Evolutionary conservation across 2,888 invertebrate species (phyloP).

Genomic region (Ditula angustiorana): DNA sequence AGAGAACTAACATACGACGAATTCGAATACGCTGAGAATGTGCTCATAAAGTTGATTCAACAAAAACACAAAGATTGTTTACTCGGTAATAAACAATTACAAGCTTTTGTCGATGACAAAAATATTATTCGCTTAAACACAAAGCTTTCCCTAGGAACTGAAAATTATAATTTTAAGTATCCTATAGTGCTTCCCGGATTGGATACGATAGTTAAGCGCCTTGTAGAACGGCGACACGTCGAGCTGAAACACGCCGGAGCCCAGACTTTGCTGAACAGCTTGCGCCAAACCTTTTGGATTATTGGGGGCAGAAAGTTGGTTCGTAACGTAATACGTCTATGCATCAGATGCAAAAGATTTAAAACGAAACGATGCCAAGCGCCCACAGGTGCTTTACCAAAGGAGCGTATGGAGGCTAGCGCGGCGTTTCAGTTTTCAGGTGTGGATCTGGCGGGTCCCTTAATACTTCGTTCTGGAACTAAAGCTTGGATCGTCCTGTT

Average conservation of each 20-base stretch:
- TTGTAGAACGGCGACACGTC: background rate
- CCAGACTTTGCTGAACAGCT: background rate
- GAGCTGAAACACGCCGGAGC: background rate
- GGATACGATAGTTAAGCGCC: background rate
- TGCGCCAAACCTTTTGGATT: constrained; percentile 1
- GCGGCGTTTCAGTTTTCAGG: constrained; percentile 18
- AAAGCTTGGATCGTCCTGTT: constrained; percentile 37
- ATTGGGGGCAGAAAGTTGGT: constrained; percentile 3
- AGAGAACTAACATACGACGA: background rate
- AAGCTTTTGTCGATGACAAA: background rate
- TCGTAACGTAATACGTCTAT: background rate
- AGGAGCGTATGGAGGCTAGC: constrained; percentile 12
- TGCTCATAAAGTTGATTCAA: background rate
- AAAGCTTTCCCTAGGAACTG: background rate
- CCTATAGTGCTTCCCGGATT: background rate
- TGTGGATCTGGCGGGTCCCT: constrained; percentile 33
- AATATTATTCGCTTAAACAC: background rate
- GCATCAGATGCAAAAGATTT: constrained; percentile 25
- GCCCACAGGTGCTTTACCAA: constrained; percentile 7
- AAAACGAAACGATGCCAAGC: background rate
- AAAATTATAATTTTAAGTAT: constrained; percentile 4
- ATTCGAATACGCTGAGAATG: background rate
- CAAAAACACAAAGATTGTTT: background rate
- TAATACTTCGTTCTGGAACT: background rate
- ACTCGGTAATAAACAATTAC: background rate